phyloP scores from a whole-genome alignment of 2,888 invertebrate genomes.

The Thelaira solivaga region DNA sequence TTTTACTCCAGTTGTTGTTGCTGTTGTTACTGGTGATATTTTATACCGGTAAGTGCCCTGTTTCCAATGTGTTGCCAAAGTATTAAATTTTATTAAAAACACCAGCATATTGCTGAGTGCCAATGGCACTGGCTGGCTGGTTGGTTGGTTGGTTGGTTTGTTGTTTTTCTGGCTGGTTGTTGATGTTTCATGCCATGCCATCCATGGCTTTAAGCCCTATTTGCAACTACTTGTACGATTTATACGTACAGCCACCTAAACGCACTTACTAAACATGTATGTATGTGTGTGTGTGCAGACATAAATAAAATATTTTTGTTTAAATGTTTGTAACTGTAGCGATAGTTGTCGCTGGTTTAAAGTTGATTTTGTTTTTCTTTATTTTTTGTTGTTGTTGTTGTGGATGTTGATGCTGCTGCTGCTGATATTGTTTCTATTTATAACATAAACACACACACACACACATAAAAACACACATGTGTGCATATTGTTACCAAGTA shows the following conservation, averaged over 20 bases:
- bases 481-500: conserved; percentile 23
- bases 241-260: background rate
- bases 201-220: conserved; percentile 52
- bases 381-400: conserved; percentile 13
- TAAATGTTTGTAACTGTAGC: conserved; percentile 39
- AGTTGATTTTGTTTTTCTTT: conserved; percentile 12
- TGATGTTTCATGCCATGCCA: conserved; percentile 35
- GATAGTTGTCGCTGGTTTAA: conserved; percentile 35
- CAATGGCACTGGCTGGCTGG: conserved; percentile 44
- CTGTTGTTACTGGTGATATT: background rate
- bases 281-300: background rate
- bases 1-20: background rate
- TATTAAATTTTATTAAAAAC: conserved; percentile 61
- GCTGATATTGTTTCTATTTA: conserved; percentile 8
- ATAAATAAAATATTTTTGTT: conserved; percentile 9
- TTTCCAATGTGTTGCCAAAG: conserved; percentile 58
- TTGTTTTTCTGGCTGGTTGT: background rate
- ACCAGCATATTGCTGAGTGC: conserved; percentile 56
- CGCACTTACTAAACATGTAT: background rate
- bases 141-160: background rate
- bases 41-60: conserved; percentile 48
- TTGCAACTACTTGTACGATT: conserved; percentile 24
- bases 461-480: background rate
- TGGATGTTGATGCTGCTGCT: background rate
- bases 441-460: conserved; percentile 1